phyloP scores from a whole-genome alignment of 1,140 invertebrate species.

The Cyrtorhinus lividipennis region DNA sequence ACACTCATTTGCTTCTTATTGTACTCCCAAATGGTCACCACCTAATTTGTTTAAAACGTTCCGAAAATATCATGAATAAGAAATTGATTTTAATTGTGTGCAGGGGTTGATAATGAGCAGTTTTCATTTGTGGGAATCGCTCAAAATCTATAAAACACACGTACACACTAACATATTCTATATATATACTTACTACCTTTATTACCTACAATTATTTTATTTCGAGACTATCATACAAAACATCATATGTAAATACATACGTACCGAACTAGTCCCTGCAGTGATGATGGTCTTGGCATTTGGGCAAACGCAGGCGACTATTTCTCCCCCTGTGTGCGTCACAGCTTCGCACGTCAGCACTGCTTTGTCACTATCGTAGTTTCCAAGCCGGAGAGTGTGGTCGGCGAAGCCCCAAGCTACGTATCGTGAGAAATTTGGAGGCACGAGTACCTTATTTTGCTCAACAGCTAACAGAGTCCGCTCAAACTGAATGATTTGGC shows the following conservation, averaged over 20 bases:
- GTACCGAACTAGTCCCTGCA: conserved; percentile 84
- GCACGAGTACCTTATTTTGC: conserved; percentile 94
- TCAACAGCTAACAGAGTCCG: conserved; percentile 86
- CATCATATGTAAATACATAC: conserved; percentile 26
- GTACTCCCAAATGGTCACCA: conserved; percentile 87
- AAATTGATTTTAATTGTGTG: no score
- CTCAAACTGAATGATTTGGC: conserved; percentile 76
- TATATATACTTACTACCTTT: neutral
- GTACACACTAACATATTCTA: neutral
- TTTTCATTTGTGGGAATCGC: no score
- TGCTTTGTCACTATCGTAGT: conserved; percentile 91
- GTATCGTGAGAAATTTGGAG: conserved; percentile 77
- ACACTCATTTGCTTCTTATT: conserved; percentile 58
- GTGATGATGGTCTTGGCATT: conserved; percentile 86
- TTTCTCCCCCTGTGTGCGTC: conserved; percentile 82
- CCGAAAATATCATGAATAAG: no score
- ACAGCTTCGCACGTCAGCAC: conserved; percentile 85
- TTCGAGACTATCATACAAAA: conserved; percentile 1
- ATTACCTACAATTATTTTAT: neutral
- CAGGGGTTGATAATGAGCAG: no score
- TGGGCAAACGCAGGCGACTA: conserved; percentile 84
- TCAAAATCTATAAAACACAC: no score
- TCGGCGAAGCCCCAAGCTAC: conserved; percentile 98
- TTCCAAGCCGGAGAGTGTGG: conserved; percentile 84
- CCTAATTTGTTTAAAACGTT: no score